These are phyloP conservation scores for Acrobasis repandana DNA, from an alignment of 2,888 invertebrate species.

Conservation along the genomic window DNA sequence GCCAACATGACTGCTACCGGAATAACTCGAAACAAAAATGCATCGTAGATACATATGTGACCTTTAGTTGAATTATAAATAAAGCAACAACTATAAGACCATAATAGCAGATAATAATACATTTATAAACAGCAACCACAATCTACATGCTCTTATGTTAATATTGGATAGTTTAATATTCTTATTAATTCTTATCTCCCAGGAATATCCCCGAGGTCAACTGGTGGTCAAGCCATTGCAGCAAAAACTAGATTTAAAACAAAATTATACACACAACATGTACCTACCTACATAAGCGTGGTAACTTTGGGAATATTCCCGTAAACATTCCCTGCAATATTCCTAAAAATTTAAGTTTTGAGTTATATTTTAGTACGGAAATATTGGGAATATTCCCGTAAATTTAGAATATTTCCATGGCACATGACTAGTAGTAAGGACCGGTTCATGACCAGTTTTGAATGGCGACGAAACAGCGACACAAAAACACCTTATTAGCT, in stretches of 20 bases:
- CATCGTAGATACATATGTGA: background rate
- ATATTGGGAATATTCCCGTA: too few species aligned
- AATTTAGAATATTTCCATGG: too few species aligned
- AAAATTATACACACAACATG: too few species aligned
- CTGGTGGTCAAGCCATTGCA: conserved; percentile 7
- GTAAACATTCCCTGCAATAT: too few species aligned
- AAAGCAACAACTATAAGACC: background rate
- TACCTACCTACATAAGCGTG: too few species aligned
- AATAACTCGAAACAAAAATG: conserved; percentile 6
- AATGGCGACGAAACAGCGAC: background rate
- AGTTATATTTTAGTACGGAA: too few species aligned
- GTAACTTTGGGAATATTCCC: too few species aligned
- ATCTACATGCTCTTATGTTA: background rate
- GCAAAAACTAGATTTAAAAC: conserved; percentile 7
- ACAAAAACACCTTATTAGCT: background rate
- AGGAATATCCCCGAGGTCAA: conserved; percentile 20
- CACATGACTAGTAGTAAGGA: too few species aligned
- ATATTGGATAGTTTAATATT: conserved; percentile 5
- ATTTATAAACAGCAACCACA: conserved; percentile 4
- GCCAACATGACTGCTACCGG: conserved; percentile 25
- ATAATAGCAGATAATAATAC: conserved; percentile 2
- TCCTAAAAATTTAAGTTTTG: too few species aligned
- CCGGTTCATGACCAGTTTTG: conserved; percentile 1
- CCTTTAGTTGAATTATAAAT: background rate
- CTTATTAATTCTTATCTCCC: background rate